These are phyloP conservation scores for Chiridota heheva DNA, from an alignment of 35 echinoderm and acorn worm genomes.

Conservation along the genomic window DNA sequence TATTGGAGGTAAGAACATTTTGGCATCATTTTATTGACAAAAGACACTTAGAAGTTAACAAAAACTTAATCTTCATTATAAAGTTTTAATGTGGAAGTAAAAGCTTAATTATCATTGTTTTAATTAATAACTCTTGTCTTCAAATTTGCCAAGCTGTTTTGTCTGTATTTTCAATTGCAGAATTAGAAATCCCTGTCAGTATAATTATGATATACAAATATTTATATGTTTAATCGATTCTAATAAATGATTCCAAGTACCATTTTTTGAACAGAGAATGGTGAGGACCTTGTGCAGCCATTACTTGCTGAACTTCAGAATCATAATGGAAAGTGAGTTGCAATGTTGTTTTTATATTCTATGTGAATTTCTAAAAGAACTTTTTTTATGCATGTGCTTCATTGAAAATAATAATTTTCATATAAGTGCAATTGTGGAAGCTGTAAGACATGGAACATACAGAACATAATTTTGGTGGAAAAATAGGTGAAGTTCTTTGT, in stretches of 20 bases:
- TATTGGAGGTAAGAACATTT: conserved; percentile 58
- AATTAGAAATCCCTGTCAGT: too few relatives aligned
- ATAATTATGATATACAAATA: too few relatives aligned
- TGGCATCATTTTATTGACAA: background rate
- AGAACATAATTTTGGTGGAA: too few relatives aligned
- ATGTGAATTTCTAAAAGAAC: background rate
- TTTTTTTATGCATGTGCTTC: background rate
- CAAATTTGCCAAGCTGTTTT: background rate
- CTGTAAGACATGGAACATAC: too few relatives aligned
- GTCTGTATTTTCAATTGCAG: background rate
- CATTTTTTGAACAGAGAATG: conserved; percentile 66
- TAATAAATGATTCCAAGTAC: too few relatives aligned
- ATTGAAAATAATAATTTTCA: background rate
- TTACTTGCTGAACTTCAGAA: conserved; percentile 87
- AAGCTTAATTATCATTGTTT: background rate
- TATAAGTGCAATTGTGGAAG: too few relatives aligned
- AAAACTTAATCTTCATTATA: background rate
- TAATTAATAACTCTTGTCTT: background rate
- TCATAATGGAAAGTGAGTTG: conserved; percentile 95
- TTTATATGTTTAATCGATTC: too few relatives aligned
- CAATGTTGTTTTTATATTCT: background rate
- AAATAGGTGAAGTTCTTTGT: too few relatives aligned
- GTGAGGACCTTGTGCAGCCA: conserved; percentile 56
- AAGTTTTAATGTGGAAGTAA: background rate
- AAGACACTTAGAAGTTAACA: background rate